These are phyloP conservation scores for Drosophila quadrilineata DNA, from an alignment of 1,140 invertebrate genomes.

Conservation along the genomic window DNA sequence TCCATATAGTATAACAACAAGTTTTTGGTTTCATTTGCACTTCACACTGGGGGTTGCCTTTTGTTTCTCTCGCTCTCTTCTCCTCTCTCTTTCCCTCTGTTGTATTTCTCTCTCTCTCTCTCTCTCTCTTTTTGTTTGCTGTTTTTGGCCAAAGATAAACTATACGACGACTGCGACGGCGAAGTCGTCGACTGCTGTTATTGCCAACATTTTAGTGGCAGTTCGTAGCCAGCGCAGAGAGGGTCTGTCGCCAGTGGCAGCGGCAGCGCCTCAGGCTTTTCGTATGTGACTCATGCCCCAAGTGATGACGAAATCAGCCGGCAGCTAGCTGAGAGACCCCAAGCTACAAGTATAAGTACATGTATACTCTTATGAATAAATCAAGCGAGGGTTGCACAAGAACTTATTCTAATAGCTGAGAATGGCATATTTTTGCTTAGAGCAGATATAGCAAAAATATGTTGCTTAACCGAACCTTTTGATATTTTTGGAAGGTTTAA, in stretches of 20 bases:
- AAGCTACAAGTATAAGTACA: slow-evolving; percentile 27
- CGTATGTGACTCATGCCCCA: slow-evolving; percentile 44
- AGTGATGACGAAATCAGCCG: slow-evolving; percentile 54
- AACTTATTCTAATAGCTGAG: no score
- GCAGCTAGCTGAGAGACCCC: slow-evolving; percentile 20
- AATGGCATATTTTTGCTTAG: no score
- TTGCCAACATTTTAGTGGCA: slow-evolving; percentile 44
- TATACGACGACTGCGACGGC: no score
- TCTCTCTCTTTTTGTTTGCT: slow-evolving; percentile 4
- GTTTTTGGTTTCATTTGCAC: slow-evolving; percentile 39
- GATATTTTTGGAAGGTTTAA: no score
- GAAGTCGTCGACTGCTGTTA: slow-evolving; percentile 53
- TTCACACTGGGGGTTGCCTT: slow-evolving; percentile 29
- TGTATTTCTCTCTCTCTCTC: slow-evolving; percentile 12
- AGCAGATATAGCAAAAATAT: no score
- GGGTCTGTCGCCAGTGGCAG: no score
- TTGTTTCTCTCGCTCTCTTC: slow-evolving; percentile 11
- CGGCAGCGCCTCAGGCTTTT: no score
- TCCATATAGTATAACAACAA: no score
- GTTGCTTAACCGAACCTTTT: no score
- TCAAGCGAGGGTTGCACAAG: slow-evolving; percentile 14
- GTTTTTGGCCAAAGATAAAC: slow-evolving; percentile 30
- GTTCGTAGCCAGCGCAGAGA: background rate
- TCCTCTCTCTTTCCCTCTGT: no score
- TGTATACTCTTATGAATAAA: slow-evolving; percentile 12